Evolutionary conservation across 2,888 invertebrate genomes (phyloP), one percentile per base, ranked within the genome.

Genomic region (Hoplodrina ambigua): DNA sequence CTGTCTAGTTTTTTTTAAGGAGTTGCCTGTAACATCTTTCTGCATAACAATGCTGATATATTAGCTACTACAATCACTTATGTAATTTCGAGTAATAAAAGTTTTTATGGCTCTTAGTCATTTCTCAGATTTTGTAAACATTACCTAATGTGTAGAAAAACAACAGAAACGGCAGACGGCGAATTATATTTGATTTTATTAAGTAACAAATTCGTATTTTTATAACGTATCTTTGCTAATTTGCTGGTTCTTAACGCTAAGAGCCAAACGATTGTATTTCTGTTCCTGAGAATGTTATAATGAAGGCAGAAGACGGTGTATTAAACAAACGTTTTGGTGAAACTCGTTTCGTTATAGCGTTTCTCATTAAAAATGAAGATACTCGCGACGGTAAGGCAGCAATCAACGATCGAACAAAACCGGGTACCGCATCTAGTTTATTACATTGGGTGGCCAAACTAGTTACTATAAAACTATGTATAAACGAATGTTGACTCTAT

Each of bases 341-440:
- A 77, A 78, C 75, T 52, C n/a, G 80, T 78, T 78, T 71, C 56
- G 53, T 70, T 66, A 75, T 64, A 75, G 33, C 66, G 56, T 72
- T 75, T 80, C 80, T 75, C 80, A 80, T 78, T 78, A 75, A 78
- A 75, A 71, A 75, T 53, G 52, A 67, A 75, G 75, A 78, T 61
- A 72, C 57, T 54, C 62, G 72, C 76, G 78, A 37, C 75, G 75
- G 80, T 58, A 72, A 67, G 66, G 53, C 68, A 63, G 78, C 56
- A 57, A 75, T 80, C 80, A 67, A 75, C 78, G 60, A 65, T 54
- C 56, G 80, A 72, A 68, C 68, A 59, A 66, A 79, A 76, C 80
- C 77, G 76, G 80, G 80, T 69, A 64, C 66, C 72, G 41, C 68
- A 58, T 63, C 77, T 80, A 80, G 80, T 79, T 80, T 76, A 69